phyloP scores from a whole-genome alignment of 2,797 vertebrate species.

The Thripadectes ignobilis region DNA sequence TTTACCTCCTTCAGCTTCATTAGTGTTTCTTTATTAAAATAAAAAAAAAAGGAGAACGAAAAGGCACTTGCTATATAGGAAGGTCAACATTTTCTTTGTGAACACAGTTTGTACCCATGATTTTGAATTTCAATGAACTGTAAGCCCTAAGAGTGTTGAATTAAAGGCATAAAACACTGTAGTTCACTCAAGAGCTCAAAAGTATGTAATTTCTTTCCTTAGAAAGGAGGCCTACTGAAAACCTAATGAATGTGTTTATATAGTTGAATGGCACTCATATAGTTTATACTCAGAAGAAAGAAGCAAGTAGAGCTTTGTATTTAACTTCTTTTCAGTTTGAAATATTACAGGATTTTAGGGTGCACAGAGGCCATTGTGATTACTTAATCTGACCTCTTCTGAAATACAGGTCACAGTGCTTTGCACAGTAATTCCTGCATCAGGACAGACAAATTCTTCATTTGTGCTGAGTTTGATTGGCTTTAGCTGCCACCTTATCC shows the following conservation, averaged over 20 bases:
- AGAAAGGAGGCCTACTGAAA: conserved; percentile 51
- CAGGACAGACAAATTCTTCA: conserved; percentile 3
- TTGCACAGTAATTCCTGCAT: conserved; percentile 40
- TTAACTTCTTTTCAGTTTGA: conserved; percentile 49
- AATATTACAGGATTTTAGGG: conserved; percentile 55
- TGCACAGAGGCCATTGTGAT: neutral
- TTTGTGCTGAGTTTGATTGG: neutral
- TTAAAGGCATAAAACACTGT: conserved; percentile 58
- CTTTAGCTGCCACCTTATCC: neutral
- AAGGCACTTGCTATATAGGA: conserved; percentile 54
- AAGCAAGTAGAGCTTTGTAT: conserved; percentile 9
- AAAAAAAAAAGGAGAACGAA: neutral
- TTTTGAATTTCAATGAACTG: conserved; percentile 68
- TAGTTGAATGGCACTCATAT: conserved; percentile 46
- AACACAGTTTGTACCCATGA: conserved; percentile 27
- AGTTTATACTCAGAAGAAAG: conserved; percentile 44
- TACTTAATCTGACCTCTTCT: conserved; percentile 23
- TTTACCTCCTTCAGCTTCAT: conserved; percentile 38
- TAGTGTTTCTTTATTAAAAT: conserved; percentile 8
- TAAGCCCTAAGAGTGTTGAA: conserved; percentile 50
- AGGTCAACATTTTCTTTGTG: conserved; percentile 67
- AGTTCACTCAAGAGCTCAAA: conserved; percentile 51
- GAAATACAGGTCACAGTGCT: conserved; percentile 12
- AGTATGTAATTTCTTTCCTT: conserved; percentile 65
- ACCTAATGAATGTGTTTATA: conserved; percentile 62